Base-by-base conservation (phyloP, 30 jellyfish, hydroid and myxozoan species). In the Hydractinia echinata region DNA sequence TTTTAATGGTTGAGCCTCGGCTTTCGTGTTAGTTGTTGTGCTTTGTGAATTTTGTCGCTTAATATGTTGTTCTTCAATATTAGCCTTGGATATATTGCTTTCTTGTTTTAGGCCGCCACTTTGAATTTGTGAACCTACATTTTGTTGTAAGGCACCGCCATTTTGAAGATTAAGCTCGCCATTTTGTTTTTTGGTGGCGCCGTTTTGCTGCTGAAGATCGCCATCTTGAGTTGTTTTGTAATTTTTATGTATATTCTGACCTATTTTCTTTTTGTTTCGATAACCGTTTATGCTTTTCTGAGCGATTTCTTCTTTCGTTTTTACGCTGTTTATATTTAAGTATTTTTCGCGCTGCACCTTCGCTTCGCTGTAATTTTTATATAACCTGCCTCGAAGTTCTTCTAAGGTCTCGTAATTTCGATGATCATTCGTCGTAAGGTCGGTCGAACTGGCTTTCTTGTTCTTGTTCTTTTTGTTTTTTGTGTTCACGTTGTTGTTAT, bases 311-410 rank as follows among this genome's bases (percentile, higher is more conserved):
- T 71, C 81, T 50, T 71, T 71, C 68, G 55, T 71, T 20, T 50
- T 30, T 20, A 14, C 61, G 30, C 18, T 30, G 15, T 58, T 71
- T 8, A 71, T 20, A 71, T 71, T 71, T 58, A 71, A 71, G 50
- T 71, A 71, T 71, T 71, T 71, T 71, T 71, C 81, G 53, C 81
- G 81, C 51, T 71, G 81, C 66, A 6, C 60, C 51, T 71, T 71
- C 67, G 81, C 81, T 15, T 71, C 81, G 30, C 4, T 20, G 16
- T 71, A 71, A 71, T 71, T 71, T 15, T 20, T 30, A 54, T 71
- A 19, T 15, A 71, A 20, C 55, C 81, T 30, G 0, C 0, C 66
- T 5, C 81, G 44, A 19, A 71, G 50, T 58, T 71, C 60, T 48
- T 71, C 81, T 5, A 71, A 4, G 9, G 81, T 71, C 53, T 71